Evolutionary conservation across 2,113 vertebrate species (phyloP), one percentile per base, ranked within the genome.

Genomic region (Chaetura pelagica): DNA sequence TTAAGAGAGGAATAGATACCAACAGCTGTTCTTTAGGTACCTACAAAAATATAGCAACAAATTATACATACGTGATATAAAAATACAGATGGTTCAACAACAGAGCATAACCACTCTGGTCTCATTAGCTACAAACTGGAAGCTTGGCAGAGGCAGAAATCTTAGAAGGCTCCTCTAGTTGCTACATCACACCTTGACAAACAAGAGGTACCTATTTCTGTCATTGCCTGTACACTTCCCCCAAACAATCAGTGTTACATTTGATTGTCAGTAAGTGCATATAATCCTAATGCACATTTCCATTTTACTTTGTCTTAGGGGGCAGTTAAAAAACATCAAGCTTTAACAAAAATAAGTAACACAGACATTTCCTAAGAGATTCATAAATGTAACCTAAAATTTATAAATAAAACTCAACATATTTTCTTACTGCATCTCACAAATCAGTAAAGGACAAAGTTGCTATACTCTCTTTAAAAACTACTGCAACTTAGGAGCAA

Each of bases 21-120:
- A 99, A 97, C 84, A 99, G 97, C 64, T 99, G 99, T 35, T 99
- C 99, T 96, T 99, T 99, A 7, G 99, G 99, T 95, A 99, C 99
- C 99, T 99, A 95, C 49, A 96, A 93, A 89, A 97, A 82, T 3
- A 75, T 6, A 74, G 64, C 69, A 91, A 77, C 6, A 52, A 80
- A 38, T 80, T 26, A 29, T 7, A 88, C 15, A 14, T 20, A 59
- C 0, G 2, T 75, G 84, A 91, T 40, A n/a, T 38, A 67, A 79
- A 91, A 91, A 82, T 38, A 54, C 59, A 89, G 90, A 91, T 67
- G 34, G 82, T 64, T 77, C 80, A 75, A 17, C 27, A 48, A 22
- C 10, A 57, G 35, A 90, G 90, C 73, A 77, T n/a, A 67, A 54
- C 44, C n/a, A 67, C 42, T 40, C 34, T 19, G 48, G 77, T 55